Conservation (phyloP, 2,797 vertebrate genomes). For the Argentina silus region DNA sequence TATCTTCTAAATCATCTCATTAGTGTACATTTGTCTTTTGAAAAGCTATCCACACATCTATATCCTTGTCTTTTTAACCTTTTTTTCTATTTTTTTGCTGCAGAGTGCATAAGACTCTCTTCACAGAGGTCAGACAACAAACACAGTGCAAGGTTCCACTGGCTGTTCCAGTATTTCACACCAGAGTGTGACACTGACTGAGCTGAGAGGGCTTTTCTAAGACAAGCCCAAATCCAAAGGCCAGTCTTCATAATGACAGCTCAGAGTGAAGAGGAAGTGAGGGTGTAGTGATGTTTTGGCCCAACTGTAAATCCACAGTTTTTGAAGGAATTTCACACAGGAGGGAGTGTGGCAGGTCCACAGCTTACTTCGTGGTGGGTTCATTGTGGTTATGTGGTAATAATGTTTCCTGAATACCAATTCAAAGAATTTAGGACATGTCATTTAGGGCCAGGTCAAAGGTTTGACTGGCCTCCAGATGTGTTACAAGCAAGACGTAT, state of each 20-base stretch:
- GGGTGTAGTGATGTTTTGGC: constrained; percentile 30
- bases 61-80: background rate
- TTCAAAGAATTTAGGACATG: constrained; percentile 3
- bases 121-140: constrained; percentile 60
- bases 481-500: background rate
- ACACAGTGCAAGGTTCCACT: constrained; percentile 50
- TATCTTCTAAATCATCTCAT: constrained; percentile 48
- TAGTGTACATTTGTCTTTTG: constrained; percentile 48
- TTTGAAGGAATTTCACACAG: constrained; percentile 4
- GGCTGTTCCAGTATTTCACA: constrained; percentile 67
- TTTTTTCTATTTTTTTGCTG: background rate
- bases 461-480: constrained; percentile 3
- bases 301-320: constrained; percentile 34
- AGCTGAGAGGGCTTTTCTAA: constrained; percentile 53
- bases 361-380: constrained; percentile 15
- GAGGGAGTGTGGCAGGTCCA: constrained; percentile 11
- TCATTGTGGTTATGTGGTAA: background rate
- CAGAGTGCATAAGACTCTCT: constrained; percentile 19
- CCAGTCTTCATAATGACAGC: constrained; percentile 41
- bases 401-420: constrained; percentile 9
- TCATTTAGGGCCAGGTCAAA: constrained; percentile 5
- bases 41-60: constrained; percentile 6
- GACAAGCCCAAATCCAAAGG: background rate
- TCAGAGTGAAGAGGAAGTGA: constrained; percentile 52
- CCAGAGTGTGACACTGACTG: constrained; percentile 61